These are phyloP conservation scores for Malurus elegans DNA, from an alignment of 2,113 vertebrate species.

Conservation along the genomic window DNA sequence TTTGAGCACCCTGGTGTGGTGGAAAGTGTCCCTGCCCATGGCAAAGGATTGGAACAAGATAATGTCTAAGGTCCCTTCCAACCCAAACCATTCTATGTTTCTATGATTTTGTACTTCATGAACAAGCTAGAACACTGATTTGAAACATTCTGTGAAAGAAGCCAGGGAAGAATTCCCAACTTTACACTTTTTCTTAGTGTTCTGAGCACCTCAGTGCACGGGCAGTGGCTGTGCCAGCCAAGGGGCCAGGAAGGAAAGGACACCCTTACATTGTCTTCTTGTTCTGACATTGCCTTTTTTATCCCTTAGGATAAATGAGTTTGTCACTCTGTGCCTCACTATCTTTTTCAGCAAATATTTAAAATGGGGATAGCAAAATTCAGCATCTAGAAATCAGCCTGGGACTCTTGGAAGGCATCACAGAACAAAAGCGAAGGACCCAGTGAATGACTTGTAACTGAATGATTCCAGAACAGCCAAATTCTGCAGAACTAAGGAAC, in stretches of 20 bases:
- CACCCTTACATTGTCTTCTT: rapidly evolving
- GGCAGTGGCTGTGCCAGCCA: no score
- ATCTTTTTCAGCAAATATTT: background rate
- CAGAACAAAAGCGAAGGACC: background rate
- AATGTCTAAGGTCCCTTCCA: background rate
- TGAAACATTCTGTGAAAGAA: background rate
- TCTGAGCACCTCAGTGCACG: rapidly evolving
- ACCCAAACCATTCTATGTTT: background rate
- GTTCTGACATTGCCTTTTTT: rapidly evolving
- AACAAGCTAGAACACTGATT: background rate
- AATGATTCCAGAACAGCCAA: constrained; percentile 24
- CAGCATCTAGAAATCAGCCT: background rate
- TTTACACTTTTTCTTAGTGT: background rate
- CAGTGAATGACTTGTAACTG: background rate
- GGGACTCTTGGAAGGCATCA: background rate
- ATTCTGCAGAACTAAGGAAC: constrained; percentile 32
- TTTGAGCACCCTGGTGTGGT: background rate
- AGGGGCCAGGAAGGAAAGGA: background rate
- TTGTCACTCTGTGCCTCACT: background rate
- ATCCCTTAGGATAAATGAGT: background rate
- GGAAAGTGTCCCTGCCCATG: background rate
- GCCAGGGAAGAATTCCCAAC: background rate
- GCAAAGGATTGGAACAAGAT: background rate
- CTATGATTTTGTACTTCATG: background rate
- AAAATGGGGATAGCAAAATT: background rate